Conservation (phyloP, 2,113 vertebrate genomes). For the Embiotoca jacksoni region DNA sequence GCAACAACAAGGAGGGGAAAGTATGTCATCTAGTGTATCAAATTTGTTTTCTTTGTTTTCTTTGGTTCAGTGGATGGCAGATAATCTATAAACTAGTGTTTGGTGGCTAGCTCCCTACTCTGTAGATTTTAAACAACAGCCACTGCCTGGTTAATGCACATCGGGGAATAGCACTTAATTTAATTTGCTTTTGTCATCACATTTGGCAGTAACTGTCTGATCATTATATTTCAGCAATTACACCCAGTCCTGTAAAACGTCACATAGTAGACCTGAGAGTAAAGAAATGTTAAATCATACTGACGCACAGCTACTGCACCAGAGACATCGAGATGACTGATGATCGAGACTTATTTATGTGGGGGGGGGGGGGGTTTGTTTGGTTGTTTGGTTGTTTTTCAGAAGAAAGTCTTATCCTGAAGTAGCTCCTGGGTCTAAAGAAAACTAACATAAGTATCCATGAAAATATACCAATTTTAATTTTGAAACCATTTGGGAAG, state of each 20-base stretch:
- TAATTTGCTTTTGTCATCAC: conserved; percentile 26
- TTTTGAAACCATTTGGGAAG: not conserved
- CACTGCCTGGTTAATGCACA: conserved; percentile 49
- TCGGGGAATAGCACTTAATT: conserved; percentile 72
- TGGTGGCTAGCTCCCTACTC: conserved; percentile 55
- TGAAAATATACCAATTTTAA: not conserved
- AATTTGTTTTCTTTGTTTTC: conserved; percentile 63
- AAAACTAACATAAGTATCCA: not conserved
- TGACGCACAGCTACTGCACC: conserved; percentile 22
- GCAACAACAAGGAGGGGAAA: conserved; percentile 84
- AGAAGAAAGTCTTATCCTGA: not conserved
- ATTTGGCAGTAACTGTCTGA: conserved; percentile 10
- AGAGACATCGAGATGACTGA: not conserved
- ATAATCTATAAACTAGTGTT: conserved; percentile 57
- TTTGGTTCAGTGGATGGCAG: conserved; percentile 70
- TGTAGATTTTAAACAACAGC: conserved; percentile 41
- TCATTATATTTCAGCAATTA: conserved; percentile 1
- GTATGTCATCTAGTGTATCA: conserved; percentile 84
- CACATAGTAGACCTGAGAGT: conserved; percentile 10
- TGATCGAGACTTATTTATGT: not conserved
- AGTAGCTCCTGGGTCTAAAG: not conserved
- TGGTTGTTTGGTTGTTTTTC: no score
- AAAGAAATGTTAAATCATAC: conserved; percentile 38
- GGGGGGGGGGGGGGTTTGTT: no score
- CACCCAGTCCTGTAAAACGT: not conserved